Conservation (phyloP, 35 echinoderm and acorn worm genomes). For the Ophioderma brevispina region DNA sequence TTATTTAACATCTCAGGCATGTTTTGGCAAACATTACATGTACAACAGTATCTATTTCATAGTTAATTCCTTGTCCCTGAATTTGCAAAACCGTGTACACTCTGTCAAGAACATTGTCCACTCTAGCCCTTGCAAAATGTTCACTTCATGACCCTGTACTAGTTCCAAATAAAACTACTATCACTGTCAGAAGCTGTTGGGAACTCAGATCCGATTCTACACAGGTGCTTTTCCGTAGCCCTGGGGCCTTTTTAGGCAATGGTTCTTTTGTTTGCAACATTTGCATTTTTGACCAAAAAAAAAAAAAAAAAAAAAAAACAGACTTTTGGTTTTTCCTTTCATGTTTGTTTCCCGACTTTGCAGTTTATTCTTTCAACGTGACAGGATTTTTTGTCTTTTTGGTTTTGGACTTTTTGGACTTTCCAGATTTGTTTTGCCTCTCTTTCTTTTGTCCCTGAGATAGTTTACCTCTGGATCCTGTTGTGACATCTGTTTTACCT, state of each 20-base stretch:
- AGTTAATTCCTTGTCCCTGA: not conserved
- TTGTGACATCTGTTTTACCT: slow-evolving; percentile 32
- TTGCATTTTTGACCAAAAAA: slow-evolving; percentile 39
- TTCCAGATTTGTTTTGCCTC: not conserved
- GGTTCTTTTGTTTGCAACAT: slow-evolving; percentile 33
- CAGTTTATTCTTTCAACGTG: slow-evolving; percentile 48
- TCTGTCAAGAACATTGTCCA: not conserved
- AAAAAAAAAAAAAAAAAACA: too few species aligned
- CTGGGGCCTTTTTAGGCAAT: slow-evolving; percentile 14
- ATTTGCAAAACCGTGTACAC: not conserved
- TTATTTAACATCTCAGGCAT: not conserved
- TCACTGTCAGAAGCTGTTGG: not conserved
- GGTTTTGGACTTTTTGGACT: not conserved
- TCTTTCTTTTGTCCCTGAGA: not conserved
- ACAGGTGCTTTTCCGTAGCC: not conserved
- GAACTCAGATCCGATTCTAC: not conserved
- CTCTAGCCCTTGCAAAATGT: not conserved
- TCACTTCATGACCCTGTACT: not conserved
- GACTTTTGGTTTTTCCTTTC: slow-evolving; percentile 26
- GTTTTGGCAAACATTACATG: not conserved
- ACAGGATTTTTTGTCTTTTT: not conserved
- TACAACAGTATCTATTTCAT: not conserved
- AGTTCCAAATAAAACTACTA: not conserved
- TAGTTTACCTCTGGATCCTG: too few species aligned
- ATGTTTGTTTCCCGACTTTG: slow-evolving; percentile 49